Base-by-base conservation (phyloP, 64 coral and sea anemone species). In the Montipora foliosa region DNA sequence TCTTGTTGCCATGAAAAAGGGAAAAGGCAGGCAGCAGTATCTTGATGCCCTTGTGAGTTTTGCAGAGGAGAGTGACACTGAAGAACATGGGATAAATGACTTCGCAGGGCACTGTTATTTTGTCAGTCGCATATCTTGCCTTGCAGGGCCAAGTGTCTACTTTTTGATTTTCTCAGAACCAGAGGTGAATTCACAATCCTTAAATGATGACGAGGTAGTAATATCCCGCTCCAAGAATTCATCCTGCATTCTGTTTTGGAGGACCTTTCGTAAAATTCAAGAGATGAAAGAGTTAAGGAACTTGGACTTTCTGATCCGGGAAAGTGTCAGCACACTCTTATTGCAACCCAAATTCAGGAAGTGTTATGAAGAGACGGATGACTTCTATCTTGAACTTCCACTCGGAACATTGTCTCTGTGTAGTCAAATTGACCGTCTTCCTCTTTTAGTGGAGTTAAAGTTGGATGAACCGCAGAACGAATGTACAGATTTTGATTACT, bases 281-380 rank as follows among this genome's bases (percentile, higher is more conserved):
- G 64, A 71, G 45, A 72, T 71, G 47, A 50, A 49, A 71, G 82
- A 29, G 1, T 29, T 29, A 21, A 70, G n/a, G 6, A 16, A 46
- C 12, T 9, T 86, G 8, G 8, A 15, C 9, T 86, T 46, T 72
- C 12, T 13, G 8, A 70, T 86, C 6, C 62, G 44, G 20, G 82
- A 86, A 16, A 86, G 64, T 86, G 82, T 86, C n/a, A 50, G 66
- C 16, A 49, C 47, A 8, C 82, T 86, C 14, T 86, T 69, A 72
- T 22, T 86, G 66, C 82, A 86, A 71, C 82, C 82, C 15, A 86
- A 86, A 59, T 86, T 71, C 17, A 70, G 82, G 51, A 86, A 86
- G 47, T 8, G 44, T 49, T 52, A 48, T 3, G 0, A 48, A 50
- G 82, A 71, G 4, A 6, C 0, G 16, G 19, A 71, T 8, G 82